Percentiles rank a stretch among this genome's conserved stretches.
Conservation (phyloP, 1,140 invertebrate species). For the Argopecten irradians region DNA sequence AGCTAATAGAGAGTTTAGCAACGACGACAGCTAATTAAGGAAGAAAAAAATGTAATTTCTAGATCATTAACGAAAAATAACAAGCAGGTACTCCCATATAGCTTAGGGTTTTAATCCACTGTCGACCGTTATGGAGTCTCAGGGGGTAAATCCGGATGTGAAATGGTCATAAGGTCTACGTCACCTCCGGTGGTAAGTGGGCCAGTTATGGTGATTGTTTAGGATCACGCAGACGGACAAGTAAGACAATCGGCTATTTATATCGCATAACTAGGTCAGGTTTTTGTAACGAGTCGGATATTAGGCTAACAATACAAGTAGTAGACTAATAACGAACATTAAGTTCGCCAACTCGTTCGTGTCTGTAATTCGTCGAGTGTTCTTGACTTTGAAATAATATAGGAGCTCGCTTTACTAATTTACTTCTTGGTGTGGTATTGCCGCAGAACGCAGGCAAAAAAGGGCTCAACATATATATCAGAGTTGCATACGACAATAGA, state of each 20-base stretch:
- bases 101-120: neutral
- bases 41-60: neutral
- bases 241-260: neutral
- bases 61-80: neutral
- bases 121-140: neutral
- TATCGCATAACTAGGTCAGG: neutral
- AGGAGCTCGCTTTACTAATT: too few relatives aligned
- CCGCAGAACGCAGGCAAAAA: too few relatives aligned
- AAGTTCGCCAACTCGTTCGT: too few relatives aligned
- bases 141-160: neutral
- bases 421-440: too few relatives aligned
- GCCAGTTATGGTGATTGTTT: neutral
- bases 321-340: neutral
- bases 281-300: neutral
- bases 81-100: neutral
- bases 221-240: neutral
- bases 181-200: neutral
- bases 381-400: too few relatives aligned
- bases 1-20: neutral
- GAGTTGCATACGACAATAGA: too few relatives aligned
- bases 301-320: neutral
- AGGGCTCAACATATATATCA: too few relatives aligned
- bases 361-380: too few relatives aligned
- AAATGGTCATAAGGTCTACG: neutral
- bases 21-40: neutral